Conservation (phyloP, 2,888 invertebrate genomes). For the Nymphalis polychloros region DNA sequence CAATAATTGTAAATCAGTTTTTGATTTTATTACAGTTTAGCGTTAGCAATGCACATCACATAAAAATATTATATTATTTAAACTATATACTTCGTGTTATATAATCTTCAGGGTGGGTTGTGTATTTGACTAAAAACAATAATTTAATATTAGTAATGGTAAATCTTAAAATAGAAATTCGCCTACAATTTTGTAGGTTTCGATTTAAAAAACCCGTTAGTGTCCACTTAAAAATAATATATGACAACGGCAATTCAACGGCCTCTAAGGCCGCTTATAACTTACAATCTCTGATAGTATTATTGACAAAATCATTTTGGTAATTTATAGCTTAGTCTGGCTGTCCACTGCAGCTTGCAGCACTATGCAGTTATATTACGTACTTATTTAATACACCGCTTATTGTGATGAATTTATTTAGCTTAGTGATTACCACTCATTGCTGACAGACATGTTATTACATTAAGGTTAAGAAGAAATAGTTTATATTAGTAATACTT, state of each 20-base stretch:
- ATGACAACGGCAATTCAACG: constrained; percentile 23
- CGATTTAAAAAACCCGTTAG: constrained; percentile 24
- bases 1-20: too few species aligned
- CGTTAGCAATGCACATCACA: too few species aligned
- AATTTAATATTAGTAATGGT: background rate
- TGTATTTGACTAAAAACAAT: background rate
- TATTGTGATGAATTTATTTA: too few species aligned
- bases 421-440: too few species aligned
- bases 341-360: background rate
- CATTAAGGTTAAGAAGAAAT: too few species aligned
- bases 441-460: too few species aligned
- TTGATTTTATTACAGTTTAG: too few species aligned
- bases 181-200: constrained; percentile 7
- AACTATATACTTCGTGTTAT: too few species aligned
- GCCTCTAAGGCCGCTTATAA: constrained; percentile 25
- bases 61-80: too few species aligned
- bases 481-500: too few species aligned
- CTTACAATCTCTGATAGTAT: constrained; percentile 22
- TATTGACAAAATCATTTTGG: constrained; percentile 18
- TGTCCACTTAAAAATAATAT: constrained; percentile 29
- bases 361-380: background rate
- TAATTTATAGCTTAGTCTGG: constrained; percentile 6
- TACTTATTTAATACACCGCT: too few species aligned
- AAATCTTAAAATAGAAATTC: background rate
- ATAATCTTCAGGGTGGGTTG: background rate